phyloP scores from a whole-genome alignment of 35 echinoderm and acorn worm species.

The Patiria miniata region DNA sequence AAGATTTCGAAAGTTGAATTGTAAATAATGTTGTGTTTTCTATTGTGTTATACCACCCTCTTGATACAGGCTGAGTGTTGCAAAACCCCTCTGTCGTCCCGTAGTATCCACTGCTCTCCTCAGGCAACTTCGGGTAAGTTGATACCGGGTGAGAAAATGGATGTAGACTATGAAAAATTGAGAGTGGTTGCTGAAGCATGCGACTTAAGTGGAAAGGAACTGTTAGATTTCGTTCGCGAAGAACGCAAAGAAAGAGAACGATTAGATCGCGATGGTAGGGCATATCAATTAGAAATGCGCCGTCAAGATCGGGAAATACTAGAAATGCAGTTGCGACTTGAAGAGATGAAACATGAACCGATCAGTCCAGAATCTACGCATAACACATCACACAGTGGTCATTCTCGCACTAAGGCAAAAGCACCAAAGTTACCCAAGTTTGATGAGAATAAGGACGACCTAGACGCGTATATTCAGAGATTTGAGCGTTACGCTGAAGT shows the following conservation, averaged over 20 bases:
- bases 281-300: neutral
- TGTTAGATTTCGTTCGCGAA: too few species aligned
- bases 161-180: too few species aligned
- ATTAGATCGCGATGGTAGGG: neutral
- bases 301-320: neutral
- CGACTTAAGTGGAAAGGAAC: too few species aligned
- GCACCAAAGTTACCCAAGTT: constrained; percentile 50
- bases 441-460: constrained; percentile 58
- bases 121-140: too few species aligned
- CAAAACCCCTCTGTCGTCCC: too few species aligned
- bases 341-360: neutral
- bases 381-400: neutral
- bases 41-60: too few species aligned
- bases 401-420: neutral
- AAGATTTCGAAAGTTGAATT: too few species aligned
- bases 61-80: too few species aligned
- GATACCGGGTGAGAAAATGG: too few species aligned
- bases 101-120: too few species aligned
- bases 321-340: neutral
- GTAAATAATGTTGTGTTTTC: too few species aligned
- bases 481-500: constrained; percentile 56
- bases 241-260: neutral
- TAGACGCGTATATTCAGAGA: constrained; percentile 52
- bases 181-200: too few species aligned
- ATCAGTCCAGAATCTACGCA: neutral